Evolutionary conservation across 1,140 invertebrate species (phyloP), one percentile per base, ranked within the genome.

Genomic region (Babylonia areolata): DNA sequence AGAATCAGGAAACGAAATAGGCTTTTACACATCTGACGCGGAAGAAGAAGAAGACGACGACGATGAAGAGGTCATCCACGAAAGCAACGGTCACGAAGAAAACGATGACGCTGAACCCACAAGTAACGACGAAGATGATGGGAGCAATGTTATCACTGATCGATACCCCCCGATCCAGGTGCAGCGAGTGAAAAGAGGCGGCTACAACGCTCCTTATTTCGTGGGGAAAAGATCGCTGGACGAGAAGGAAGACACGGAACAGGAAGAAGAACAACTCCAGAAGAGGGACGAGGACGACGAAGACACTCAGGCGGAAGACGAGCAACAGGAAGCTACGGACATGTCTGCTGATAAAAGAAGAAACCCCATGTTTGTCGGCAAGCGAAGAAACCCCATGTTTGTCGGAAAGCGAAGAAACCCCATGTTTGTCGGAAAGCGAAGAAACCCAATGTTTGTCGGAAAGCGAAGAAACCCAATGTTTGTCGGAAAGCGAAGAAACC

Each of bases 191-290:
- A 84, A 84, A 20, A 35, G 82, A 42, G 69, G 64, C 17, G 35
- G 77, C 46, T 85, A 80, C 85, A 81, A 28, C 23, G 71, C 71
- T 23, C 84, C 73, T 3, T 85, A 85, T 28, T 85, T 85, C 84
- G 84, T 85, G 75, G 77, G 77, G 64, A 84, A 84, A 33, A 58
- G 82, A 20, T 75, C 82, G 28, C 39, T 84, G 5, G 69, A 75
- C 6, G 82, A 75, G 3, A 15, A 40, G 2, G 46, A 64, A 6
- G 81, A 82, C 46, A 51, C 46, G n/a, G 28, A 31, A 20, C 40
- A 23, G 28, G n/a, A 33, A 5, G 20, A 71, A 71, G 39, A n/a
- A 9, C 37, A 84, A 33, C 82, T 73, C 40, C 78, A 80, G 42
- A 80, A 80, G 31, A 40, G 77, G 2, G 42, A 84, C 33, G n/a